These are phyloP conservation scores for Riparia riparia DNA, from an alignment of 2,113 vertebrate genomes.

Conservation along the genomic window DNA sequence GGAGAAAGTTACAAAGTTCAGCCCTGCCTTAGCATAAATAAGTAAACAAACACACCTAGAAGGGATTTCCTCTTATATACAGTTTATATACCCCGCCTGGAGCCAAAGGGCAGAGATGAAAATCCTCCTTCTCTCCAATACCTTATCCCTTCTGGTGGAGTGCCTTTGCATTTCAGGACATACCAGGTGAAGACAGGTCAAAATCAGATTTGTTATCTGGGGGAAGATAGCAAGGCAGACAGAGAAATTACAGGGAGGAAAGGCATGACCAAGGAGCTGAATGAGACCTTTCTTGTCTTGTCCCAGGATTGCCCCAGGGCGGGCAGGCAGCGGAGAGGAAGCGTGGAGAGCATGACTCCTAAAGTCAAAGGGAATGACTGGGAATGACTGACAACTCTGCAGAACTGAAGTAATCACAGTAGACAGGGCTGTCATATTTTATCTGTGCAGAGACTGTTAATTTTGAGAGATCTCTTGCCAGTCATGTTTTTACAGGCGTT, in stretches of 20 bases:
- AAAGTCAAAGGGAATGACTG: neutral
- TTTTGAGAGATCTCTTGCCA: conserved; percentile 23
- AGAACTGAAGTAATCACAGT: conserved; percentile 21
- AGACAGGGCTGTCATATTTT: conserved; percentile 49
- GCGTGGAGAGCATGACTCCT: rapidly evolving
- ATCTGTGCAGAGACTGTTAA: conserved; percentile 9
- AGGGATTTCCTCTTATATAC: neutral
- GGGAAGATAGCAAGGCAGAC: neutral
- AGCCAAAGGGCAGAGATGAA: neutral
- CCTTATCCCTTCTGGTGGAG: neutral
- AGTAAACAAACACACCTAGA: neutral
- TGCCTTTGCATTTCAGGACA: neutral
- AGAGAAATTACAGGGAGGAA: neutral
- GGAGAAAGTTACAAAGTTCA: neutral
- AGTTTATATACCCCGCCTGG: neutral
- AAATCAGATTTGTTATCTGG: neutral
- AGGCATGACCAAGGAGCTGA: neutral
- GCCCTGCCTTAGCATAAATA: neutral
- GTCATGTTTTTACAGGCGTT: conserved; percentile 11
- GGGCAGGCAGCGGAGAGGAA: neutral
- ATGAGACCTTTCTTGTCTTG: neutral
- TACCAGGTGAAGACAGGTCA: neutral
- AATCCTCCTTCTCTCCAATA: neutral
- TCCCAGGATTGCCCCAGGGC: neutral
- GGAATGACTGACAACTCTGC: neutral